phyloP scores from a whole-genome alignment of 2,797 vertebrate genomes.

The Pachyuromys duprasi region DNA sequence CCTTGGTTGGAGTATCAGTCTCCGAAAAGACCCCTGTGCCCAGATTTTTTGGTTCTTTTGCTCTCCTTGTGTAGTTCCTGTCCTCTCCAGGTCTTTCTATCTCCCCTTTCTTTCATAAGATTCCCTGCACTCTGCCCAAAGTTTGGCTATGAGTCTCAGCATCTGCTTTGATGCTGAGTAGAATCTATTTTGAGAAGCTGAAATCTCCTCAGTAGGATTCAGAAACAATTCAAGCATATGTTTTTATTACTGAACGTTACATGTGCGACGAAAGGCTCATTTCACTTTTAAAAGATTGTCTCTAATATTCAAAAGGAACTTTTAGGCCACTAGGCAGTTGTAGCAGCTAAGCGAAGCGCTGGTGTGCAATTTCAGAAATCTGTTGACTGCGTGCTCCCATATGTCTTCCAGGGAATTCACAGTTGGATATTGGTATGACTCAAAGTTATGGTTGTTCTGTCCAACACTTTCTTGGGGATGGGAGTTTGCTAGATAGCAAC shows the following conservation, averaged over 20 bases:
- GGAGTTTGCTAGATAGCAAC: constrained; percentile 78
- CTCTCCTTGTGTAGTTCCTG: no score
- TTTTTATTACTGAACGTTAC: constrained; percentile 69
- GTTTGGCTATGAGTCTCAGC: no score
- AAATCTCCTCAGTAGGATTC: constrained; percentile 63
- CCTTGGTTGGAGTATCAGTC: no score
- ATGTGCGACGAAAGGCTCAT: constrained; percentile 65
- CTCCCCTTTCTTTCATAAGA: no score
- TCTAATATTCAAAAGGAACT: constrained; percentile 60
- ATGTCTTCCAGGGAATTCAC: constrained; percentile 80
- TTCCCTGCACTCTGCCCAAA: no score
- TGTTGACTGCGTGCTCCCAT: constrained; percentile 78
- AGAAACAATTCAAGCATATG: constrained; percentile 66
- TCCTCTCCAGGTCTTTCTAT: no score
- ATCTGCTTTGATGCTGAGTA: no score
- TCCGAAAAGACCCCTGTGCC: no score
- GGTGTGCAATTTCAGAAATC: constrained; percentile 75
- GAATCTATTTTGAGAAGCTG: constrained; percentile 45
- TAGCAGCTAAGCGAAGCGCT: constrained; percentile 65
- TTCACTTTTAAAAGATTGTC: constrained; percentile 70
- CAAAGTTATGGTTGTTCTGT: constrained; percentile 61
- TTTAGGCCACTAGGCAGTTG: constrained; percentile 58
- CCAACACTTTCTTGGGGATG: constrained; percentile 74
- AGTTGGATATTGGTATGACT: constrained; percentile 75
- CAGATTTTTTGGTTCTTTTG: no score